A percentile compares a stretch with the other conserved stretches of the same genome.
Conservation (phyloP, 2,888 invertebrate species). For the Caenorhabditis sp. region DNA sequence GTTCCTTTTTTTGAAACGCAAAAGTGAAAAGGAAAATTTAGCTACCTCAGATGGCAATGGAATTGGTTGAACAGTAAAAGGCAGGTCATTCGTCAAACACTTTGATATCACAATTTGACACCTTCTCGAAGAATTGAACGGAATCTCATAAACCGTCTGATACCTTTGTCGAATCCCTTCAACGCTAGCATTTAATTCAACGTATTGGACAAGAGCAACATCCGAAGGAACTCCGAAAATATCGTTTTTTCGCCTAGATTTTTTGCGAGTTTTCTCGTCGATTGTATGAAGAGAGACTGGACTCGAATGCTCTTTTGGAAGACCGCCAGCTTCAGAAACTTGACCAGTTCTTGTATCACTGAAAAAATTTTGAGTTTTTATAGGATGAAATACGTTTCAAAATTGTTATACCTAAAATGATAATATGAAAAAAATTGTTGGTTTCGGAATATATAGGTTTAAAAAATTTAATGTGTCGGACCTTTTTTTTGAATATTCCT, state of each 20-base stretch:
- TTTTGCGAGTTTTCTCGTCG: slow-evolving; percentile 17
- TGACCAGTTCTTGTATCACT: slow-evolving; percentile 62
- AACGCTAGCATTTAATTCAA: slow-evolving; percentile 62
- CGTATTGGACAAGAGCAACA: slow-evolving; percentile 67
- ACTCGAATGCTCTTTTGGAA: slow-evolving; percentile 16
- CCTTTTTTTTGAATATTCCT: no score
- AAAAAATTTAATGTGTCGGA: no score
- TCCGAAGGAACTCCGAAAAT: slow-evolving; percentile 66
- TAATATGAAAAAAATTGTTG: no score
- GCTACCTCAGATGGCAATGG: slow-evolving; percentile 16
- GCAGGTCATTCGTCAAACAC: slow-evolving; percentile 49
- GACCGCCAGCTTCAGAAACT: slow-evolving; percentile 58
- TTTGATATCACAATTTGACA: slow-evolving; percentile 65
- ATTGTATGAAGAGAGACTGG: slow-evolving; percentile 8
- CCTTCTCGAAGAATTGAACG: slow-evolving; percentile 68
- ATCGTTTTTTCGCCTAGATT: slow-evolving; percentile 27
- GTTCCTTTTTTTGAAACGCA: no score
- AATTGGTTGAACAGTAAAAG: slow-evolving; percentile 14
- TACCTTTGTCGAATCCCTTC: slow-evolving; percentile 67
- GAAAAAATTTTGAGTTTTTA: slow-evolving; percentile 3
- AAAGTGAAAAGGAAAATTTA: background rate
- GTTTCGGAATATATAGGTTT: no score
- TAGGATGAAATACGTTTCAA: no score
- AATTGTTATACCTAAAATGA: no score
- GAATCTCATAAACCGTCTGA: slow-evolving; percentile 65